Evolutionary conservation across 2,797 vertebrate genomes (phyloP).

Genomic region (Pogoniulus pusillus): DNA sequence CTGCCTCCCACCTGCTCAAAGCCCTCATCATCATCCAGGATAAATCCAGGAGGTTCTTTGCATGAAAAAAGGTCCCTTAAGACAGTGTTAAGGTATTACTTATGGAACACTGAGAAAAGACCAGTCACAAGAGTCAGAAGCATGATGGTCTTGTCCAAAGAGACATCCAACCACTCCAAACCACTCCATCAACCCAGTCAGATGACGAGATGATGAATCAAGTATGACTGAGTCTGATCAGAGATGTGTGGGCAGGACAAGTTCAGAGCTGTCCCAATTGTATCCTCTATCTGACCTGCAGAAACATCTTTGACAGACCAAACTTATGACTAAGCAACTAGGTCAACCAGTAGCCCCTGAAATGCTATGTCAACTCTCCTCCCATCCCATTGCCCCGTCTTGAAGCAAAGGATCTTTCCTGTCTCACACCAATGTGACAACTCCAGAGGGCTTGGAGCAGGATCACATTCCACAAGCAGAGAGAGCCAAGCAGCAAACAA

Average conservation of each 20-base stretch:
- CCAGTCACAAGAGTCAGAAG: fast-evolving
- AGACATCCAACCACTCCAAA: neutral
- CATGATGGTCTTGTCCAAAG: neutral
- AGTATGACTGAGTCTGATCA: fast-evolving
- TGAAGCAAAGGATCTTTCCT: neutral
- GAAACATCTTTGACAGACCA: neutral
- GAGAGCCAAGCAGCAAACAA: neutral
- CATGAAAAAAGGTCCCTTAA: neutral
- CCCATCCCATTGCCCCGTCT: neutral
- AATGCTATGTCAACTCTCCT: neutral
- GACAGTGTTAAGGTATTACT: fast-evolving
- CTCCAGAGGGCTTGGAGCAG: fast-evolving
- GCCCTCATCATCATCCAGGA: no score
- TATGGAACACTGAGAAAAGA: neutral
- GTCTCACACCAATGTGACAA: neutral
- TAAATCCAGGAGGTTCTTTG: neutral
- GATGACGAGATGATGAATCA: neutral
- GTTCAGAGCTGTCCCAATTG: no score
- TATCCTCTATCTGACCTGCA: neutral
- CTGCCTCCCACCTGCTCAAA: neutral
- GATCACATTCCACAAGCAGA: fast-evolving
- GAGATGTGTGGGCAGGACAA: no score
- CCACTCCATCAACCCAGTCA: neutral
- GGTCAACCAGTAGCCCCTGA: neutral
- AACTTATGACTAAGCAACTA: neutral